phyloP scores from a whole-genome alignment of 2,797 vertebrate genomes.

The Lagorchestes hirsutus region DNA sequence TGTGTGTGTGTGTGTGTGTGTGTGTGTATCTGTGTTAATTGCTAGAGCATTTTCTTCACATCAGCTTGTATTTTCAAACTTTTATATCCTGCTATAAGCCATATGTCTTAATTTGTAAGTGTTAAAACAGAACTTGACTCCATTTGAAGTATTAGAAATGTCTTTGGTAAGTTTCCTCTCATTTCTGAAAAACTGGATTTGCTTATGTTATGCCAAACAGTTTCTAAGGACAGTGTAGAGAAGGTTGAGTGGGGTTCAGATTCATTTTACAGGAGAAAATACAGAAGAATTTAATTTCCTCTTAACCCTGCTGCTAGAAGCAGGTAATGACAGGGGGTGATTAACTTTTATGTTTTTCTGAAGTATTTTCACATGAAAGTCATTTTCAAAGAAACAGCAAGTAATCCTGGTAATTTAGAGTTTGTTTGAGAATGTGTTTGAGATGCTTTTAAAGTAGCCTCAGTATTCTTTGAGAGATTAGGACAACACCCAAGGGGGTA shows the following conservation, averaged over 20 bases:
- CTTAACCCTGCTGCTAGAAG: conserved; percentile 60
- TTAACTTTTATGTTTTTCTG: conserved; percentile 72
- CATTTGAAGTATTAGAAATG: neutral
- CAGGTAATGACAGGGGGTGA: conserved; percentile 67
- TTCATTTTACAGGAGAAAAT: conserved; percentile 68
- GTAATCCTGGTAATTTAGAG: conserved; percentile 64
- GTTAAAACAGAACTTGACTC: conserved; percentile 19
- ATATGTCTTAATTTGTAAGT: conserved; percentile 31
- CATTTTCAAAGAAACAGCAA: conserved; percentile 71
- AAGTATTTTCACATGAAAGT: conserved; percentile 74
- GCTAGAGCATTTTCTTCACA: conserved; percentile 20
- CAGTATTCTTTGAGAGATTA: conserved; percentile 49
- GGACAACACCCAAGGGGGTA: neutral
- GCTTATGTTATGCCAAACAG: neutral
- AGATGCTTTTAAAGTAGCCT: conserved; percentile 68
- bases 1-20: neutral
- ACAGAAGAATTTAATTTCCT: conserved; percentile 71
- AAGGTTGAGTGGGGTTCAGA: conserved; percentile 52
- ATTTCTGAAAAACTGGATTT: neutral
- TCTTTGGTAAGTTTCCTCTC: conserved; percentile 1
- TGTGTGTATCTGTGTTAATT: neutral
- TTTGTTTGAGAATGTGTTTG: conserved; percentile 59
- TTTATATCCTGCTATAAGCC: conserved; percentile 32
- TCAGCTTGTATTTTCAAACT: conserved; percentile 48
- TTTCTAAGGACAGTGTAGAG: conserved; percentile 30